phyloP scores from a whole-genome alignment of 2,113 vertebrate species.

The Ariopsis seemanni region DNA sequence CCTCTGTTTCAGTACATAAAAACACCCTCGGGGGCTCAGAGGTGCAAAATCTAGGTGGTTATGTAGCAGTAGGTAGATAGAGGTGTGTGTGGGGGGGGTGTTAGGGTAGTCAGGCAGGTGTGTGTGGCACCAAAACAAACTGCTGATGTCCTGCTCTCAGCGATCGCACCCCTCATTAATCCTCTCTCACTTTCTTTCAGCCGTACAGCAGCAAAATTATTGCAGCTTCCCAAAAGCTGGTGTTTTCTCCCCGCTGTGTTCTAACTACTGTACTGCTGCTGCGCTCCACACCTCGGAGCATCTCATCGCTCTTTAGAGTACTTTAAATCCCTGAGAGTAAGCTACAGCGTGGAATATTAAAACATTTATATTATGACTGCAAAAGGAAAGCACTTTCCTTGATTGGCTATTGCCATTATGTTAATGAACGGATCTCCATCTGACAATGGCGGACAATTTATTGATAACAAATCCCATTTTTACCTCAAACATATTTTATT shows the following conservation, averaged over 20 bases:
- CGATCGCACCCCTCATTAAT: slow-evolving; percentile 12
- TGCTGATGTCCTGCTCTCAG: not conserved
- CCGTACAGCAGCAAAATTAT: not conserved
- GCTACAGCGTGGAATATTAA: not conserved
- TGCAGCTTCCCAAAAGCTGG: not conserved
- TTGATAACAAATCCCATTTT: not conserved
- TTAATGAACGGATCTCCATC: not conserved
- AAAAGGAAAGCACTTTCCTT: not conserved
- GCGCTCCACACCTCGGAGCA: not conserved
- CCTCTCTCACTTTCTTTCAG: not conserved
- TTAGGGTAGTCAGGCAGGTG: not conserved
- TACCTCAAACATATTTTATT: not conserved
- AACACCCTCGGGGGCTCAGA: not conserved
- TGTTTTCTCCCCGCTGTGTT: not conserved
- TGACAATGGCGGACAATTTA: no score
- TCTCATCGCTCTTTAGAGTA: not conserved
- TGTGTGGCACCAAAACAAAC: not conserved
- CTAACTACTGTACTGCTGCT: not conserved
- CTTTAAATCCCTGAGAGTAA: not conserved
- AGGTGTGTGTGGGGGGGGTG: not conserved
- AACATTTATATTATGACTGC: not conserved
- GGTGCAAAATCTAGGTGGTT: not conserved
- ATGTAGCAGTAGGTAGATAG: not conserved
- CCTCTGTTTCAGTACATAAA: not conserved
- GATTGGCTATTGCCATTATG: not conserved